Evolutionary conservation across 2,888 invertebrate genomes (phyloP), one percentile per base, ranked within the genome.

Genomic region (Nemotelus pantherinus): DNA sequence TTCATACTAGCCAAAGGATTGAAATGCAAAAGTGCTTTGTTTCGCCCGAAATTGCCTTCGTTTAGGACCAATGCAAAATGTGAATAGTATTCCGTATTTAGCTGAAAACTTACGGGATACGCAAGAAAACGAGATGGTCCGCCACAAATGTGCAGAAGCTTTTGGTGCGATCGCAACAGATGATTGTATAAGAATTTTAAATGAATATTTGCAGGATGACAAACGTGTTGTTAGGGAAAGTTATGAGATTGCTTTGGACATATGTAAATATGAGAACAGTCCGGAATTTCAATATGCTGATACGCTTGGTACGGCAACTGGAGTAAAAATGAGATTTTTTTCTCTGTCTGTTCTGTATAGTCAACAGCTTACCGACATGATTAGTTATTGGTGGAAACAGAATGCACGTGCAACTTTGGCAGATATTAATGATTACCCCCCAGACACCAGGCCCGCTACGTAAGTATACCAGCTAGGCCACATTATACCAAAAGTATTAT

Each of bases 71-170:
- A 90, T 99, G 84, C 97, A 98, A 84, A 92, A 95, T 81, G 91
- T 92, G 80, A 89, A 92, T 4, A 93, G 93, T 82, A 91, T 97
- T 7, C 90, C 92, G 0, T 93, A 91, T 84, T 88, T 99, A 64
- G 91, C 90, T 78, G 89, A 90, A 77, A 92, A 93, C 25, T 88
- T 98, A 1, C 91, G 92, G 83, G 91, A 98, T 85, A 85, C 86
- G 0, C 81, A 86, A 0, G 97, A 98, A 87, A 95, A 95, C 87
- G 95, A 96, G 87, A 99, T 99, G 99, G 99, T 99, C 5, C 89
- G 99, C 39, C 99, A 99, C 84, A 99, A 99, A 86, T 98, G 98
- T 84, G 99, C 99, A 0, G 99, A 99, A 87, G 99, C 99, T 0
- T 88, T 99, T 47, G 99, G 99, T 0, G 93, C 98, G 2, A 98